Evolutionary conservation across 1,140 invertebrate species (phyloP), one percentile per base, ranked within the genome.

Genomic region (Diorhabda sublineata): DNA sequence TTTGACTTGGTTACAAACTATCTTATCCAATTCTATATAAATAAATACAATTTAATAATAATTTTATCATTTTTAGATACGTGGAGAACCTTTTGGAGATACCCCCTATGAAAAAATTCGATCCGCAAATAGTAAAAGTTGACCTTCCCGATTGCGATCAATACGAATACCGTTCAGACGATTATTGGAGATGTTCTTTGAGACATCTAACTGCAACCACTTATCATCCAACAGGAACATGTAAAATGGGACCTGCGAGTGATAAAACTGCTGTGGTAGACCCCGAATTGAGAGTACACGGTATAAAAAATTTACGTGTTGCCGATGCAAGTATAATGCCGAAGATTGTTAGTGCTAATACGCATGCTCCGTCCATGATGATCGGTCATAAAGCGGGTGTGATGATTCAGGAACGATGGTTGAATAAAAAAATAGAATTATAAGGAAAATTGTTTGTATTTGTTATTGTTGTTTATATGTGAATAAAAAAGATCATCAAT

Each of bases 161-260:
- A 8, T 86, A 87, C 66, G 83, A 85, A 0, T 75, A 87, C 4
- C 94, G 93, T 77, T 89, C 89, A 1, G 92, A 95, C 74, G 89
- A 91, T 52, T 96, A 96, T 78, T 94, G 93, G 92, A 91, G 91
- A 74, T 96, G 94, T 73, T 87, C 89, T 64, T 82, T 92, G 3
- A 84, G 91, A 64, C 91, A 94, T 74, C 93, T 93, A 69, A 93
- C 92, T 0, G 91, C 92, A 71, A 93, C 92, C 0, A 93, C 94
- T 58, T 95, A 95, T 75, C 92, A 95, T 84, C 92, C 92, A 0
- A 87, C 89, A 0, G 89, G 92, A 0, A 96, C 93, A 0, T 92
- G 90, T 73, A 94, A 93, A 80, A 96, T 95, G 94, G 94, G 94
- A 3, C 90, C 91, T 0, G 85, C 82, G 57, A 82, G 82, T 57